phyloP scores from a whole-genome alignment of 1,140 invertebrate genomes.

The Drosophila orosa region DNA sequence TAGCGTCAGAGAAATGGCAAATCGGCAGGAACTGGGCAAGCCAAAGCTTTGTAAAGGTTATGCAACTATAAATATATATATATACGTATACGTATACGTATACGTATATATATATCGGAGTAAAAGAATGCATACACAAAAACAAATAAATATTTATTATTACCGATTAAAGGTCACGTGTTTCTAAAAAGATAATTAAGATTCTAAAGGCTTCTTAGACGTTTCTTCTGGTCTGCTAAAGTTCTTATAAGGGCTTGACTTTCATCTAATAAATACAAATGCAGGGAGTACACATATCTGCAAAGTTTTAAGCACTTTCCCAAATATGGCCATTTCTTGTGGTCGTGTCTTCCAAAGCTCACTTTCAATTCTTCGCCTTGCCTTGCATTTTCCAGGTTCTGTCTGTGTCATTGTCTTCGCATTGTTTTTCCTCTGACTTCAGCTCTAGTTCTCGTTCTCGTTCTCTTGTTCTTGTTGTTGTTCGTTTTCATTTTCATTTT shows the following conservation, averaged over 20 bases:
- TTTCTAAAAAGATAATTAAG: neutral
- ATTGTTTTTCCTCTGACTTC: conserved; percentile 8
- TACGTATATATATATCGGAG: neutral
- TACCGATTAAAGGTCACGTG: neutral
- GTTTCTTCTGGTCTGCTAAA: neutral
- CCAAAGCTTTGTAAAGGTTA: conserved; percentile 2
- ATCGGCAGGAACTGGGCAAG: conserved; percentile 18
- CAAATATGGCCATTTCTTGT: neutral
- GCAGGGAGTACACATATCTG: neutral
- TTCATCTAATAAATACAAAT: neutral
- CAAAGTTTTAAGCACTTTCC: neutral
- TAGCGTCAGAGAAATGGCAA: conserved; percentile 7
- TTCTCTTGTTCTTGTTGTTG: conserved; percentile 18
- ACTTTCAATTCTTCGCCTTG: conserved; percentile 45
- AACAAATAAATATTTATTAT: neutral
- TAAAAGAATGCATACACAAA: neutral
- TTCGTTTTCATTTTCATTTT: conserved; percentile 56
- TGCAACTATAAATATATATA: conserved; percentile 7
- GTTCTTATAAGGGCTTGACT: neutral
- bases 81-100: neutral
- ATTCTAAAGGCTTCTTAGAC: neutral
- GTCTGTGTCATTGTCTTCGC: conserved; percentile 20
- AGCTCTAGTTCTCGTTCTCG: conserved; percentile 6
- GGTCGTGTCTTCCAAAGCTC: conserved; percentile 1
- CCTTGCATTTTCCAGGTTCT: conserved; percentile 34